A percentile compares a stretch with the other conserved stretches of the same genome.
These are phyloP conservation scores for Macrosoma leucophasiata DNA, from an alignment of 2,888 invertebrate species.

Conservation along the genomic window DNA sequence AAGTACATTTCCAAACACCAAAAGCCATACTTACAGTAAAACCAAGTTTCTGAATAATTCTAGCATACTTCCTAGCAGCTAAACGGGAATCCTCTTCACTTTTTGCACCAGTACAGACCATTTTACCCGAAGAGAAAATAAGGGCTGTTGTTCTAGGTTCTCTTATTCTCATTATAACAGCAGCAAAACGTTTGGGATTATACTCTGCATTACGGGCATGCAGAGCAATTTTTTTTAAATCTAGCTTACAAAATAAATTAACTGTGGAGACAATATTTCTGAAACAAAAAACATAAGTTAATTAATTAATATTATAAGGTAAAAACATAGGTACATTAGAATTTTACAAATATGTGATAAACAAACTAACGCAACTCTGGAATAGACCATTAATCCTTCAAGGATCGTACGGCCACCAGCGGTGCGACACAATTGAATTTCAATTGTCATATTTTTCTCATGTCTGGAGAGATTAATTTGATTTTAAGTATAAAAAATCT, in stretches of 20 bases:
- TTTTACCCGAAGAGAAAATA: slow-evolving; percentile 88
- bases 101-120: slow-evolving; percentile 90
- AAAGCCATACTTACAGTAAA: slow-evolving; percentile 83
- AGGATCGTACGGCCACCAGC: too few relatives aligned
- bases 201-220: slow-evolving; percentile 99
- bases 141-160: slow-evolving; percentile 90
- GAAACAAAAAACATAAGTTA: slow-evolving; percentile 34
- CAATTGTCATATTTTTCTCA: too few relatives aligned
- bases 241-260: slow-evolving; percentile 94
- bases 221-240: slow-evolving; percentile 96
- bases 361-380: too few relatives aligned
- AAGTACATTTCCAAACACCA: too few relatives aligned
- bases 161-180: slow-evolving; percentile 96
- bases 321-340: too few relatives aligned
- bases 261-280: slow-evolving; percentile 99
- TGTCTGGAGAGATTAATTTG: too few relatives aligned
- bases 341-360: not conserved
- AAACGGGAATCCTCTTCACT: slow-evolving; percentile 87
- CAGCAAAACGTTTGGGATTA: slow-evolving; percentile 99
- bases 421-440: too few relatives aligned
- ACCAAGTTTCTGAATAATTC: slow-evolving; percentile 89
- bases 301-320: not conserved
- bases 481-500: too few relatives aligned
- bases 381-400: too few relatives aligned
- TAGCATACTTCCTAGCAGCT: slow-evolving; percentile 88